Evolutionary conservation across 30 jellyfish, hydroid and myxozoan species (phyloP), one percentile per base, ranked within the genome.

Genomic region (Hydractinia symbiolongicarpus): DNA sequence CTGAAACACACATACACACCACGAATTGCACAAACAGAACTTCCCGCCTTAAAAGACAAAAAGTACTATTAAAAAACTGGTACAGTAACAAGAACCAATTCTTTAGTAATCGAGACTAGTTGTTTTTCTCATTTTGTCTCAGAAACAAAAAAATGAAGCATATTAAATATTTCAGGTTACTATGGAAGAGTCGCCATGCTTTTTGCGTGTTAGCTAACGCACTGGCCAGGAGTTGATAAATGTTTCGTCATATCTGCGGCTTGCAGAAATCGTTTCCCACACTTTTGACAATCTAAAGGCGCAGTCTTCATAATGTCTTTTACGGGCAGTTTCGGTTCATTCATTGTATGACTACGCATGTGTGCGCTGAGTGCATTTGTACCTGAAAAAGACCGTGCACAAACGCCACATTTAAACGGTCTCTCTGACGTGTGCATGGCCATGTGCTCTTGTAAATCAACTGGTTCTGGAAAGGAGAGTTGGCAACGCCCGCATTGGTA

Each of bases 321-420:
- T 5, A 50, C 0, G 6, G 80, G 80, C 10, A 79, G 5, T 20
- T 53, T 56, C 44, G 21, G 78, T 4, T 62, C 83, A 8, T 40
- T 61, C 50, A 79, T 6, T 0, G 50, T 54, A 79, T 93, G 98
- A 53, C 71, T 81, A 16, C 95, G 86, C 95, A 93, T 93, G 82
- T 93, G 98, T 15, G 78, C 79, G 66, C 87, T 88, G 20, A 93
- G 83, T 15, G 82, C 76, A 13, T 78, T 91, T 4, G 96, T 82
- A 17, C 96, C 84, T 11, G 95, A 80, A 73, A 93, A 93, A 17
- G 94, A 80, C 61, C 84, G 75, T 20, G 91, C 73, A 67, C 98
- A 93, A 20, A 93, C 80, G 6, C 98, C 95, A 55, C 98, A 93
- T 60, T 84, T 87, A 79, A 82, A 93, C 62, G 95, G 96, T 54